Conservation (phyloP, 2,113 vertebrate genomes). For the Carassius auratus region DNA sequence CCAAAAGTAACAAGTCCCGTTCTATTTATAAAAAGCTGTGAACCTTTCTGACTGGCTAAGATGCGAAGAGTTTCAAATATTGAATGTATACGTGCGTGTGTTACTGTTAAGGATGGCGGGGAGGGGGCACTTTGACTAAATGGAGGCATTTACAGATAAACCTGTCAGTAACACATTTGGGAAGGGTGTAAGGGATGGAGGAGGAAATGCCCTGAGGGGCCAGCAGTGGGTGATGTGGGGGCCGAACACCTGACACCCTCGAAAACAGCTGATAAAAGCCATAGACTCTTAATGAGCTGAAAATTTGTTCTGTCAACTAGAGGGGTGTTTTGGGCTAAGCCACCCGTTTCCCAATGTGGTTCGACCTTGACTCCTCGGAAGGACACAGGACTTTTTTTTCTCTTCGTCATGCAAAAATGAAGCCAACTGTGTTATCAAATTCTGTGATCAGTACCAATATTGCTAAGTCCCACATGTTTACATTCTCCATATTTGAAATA, state of each 20-base stretch:
- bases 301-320: constrained; percentile 92
- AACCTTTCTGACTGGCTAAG: neutral
- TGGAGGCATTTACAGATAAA: constrained; percentile 52
- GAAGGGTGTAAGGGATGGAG: constrained; percentile 56
- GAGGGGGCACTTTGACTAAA: constrained; percentile 53
- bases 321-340: constrained; percentile 74
- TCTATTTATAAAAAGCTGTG: constrained; percentile 37
- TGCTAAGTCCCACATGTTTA: constrained; percentile 11
- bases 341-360: constrained; percentile 60
- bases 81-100: constrained; percentile 20
- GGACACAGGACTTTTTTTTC: constrained; percentile 63
- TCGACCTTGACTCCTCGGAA: constrained; percentile 75
- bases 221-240: constrained; percentile 78
- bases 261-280: constrained; percentile 85
- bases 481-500: constrained; percentile 37
- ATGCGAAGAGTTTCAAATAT: constrained; percentile 8
- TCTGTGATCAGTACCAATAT: constrained; percentile 24
- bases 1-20: constrained; percentile 44
- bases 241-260: constrained; percentile 88
- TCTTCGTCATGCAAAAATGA: constrained; percentile 26
- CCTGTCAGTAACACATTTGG: constrained; percentile 39
- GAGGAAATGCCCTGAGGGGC: constrained; percentile 72
- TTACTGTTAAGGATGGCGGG: neutral
- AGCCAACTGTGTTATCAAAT: neutral
- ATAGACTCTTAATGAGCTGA: constrained; percentile 86